Conservation (phyloP, 2,888 invertebrate species). For the Tetheella fluctuosa region DNA sequence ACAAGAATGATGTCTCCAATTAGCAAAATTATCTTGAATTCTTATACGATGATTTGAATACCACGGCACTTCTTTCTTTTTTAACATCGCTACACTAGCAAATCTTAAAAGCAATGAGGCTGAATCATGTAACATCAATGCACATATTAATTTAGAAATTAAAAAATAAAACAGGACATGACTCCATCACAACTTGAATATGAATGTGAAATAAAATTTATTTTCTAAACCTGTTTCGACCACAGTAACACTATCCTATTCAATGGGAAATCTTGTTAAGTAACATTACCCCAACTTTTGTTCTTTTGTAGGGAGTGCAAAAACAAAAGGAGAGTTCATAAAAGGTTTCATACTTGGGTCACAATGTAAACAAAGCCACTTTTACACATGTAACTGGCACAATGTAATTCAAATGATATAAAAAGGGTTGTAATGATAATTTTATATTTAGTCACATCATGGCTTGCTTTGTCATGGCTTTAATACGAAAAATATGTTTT, state of each 20-base stretch:
- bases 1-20: conserved; percentile 66
- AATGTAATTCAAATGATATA: conserved; percentile 43
- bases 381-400: conserved; percentile 30
- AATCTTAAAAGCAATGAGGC: conserved; percentile 35
- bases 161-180: conserved; percentile 31
- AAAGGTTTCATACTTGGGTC: conserved; percentile 34
- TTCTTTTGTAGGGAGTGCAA: conserved; percentile 42
- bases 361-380: conserved; percentile 44
- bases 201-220: conserved; percentile 56
- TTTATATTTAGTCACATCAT: conserved; percentile 26
- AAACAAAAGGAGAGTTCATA: conserved; percentile 47
- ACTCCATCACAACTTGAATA: conserved; percentile 42
- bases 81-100: conserved; percentile 65
- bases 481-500: background rate
- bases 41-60: conserved; percentile 70
- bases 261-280: conserved; percentile 34
- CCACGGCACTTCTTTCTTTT: conserved; percentile 77
- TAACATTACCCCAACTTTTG: conserved; percentile 49
- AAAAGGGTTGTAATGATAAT: conserved; percentile 39
- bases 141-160: conserved; percentile 36
- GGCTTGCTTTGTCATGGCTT: background rate
- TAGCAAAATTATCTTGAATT: conserved; percentile 68
- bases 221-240: conserved; percentile 60
- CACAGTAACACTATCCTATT: conserved; percentile 53
- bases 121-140: conserved; percentile 31